Evolutionary conservation across 2,797 vertebrate genomes (phyloP), one percentile per base, ranked within the genome.

Genomic region (Taeniopygia guttata): DNA sequence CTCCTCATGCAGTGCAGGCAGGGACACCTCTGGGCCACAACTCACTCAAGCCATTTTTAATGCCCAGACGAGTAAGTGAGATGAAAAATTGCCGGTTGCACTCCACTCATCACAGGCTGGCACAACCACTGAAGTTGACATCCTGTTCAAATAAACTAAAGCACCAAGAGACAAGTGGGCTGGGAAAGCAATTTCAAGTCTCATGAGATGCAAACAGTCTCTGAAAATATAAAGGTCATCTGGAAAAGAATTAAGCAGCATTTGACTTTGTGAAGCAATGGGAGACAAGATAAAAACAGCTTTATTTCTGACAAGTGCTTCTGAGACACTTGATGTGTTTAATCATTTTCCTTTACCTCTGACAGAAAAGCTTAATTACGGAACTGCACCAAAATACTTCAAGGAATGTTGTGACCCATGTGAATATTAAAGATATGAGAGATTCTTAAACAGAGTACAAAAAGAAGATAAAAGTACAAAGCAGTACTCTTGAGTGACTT

Each of bases 241-340:
- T 72, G 80, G 43, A 88, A 90, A 95, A 91, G 70, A 84, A 96
- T 93, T 88, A 90, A 86, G 83, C 19, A 0, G 95, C 45, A 66
- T 90, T 90, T 93, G 90, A 93, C 85, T 96, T 96, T 90, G 83
- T 32, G 69, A 84, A 90, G 91, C 87, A 94, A 88, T 79, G 76
- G 52, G 90, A 95, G 90, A 94, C 1, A 0, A 81, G 94, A 93
- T 86, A 96, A 96, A 96, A 96, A 96, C 93, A 96, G 85, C 84
- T 91, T 95, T 90, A 86, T 84, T 96, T 95, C 93, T 95, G 93
- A 95, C 95, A 95, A 96, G 88, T 90, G 77, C 93, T 95, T 96
- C 93, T 86, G 93, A 94, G 91, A 91, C 91, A 91, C 91, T 95
- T 96, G 90, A 96, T 93, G 94, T 81, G 83, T 96, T 96, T 96